Base-by-base conservation (phyloP, 2,113 vertebrate genomes). In the Sciurus niger region DNA sequence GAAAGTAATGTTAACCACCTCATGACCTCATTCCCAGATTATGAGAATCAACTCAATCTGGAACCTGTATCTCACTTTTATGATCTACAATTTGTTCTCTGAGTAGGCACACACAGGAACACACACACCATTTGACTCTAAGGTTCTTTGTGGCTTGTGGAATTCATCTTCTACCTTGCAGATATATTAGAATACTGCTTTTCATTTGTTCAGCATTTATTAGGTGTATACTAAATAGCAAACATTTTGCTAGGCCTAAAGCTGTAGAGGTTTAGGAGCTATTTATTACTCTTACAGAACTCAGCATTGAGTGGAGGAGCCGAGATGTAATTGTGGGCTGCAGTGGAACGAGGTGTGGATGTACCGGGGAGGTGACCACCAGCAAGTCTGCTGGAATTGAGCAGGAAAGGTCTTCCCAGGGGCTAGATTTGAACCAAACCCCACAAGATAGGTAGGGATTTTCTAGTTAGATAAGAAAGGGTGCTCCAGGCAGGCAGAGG, bases 61-160 rank as follows among this genome's bases (percentile, higher is more conserved):
- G 43, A 76, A 17, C 32, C 34, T 74, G 43, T n/a, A 63, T 8
- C 68, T 72, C 28, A 16, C 32, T 51, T 58, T 60, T 37, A 84
- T 11, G 51, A 25, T 12, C 58, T 10, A 40, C 8, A 78, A 4
- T 46, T 65, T 4, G 17, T 53, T 74, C 37, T 40, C 10, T 46
- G 25, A 37, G 13, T 53, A 13, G 22, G 1, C 34, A 10, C 7
- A 2, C 20, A 13, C 18, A 48, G 1, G 3, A 8, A 30, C 55
- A n/a, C 12, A 46, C 17, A 46, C 17, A 22, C 14, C 51, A 1
- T 77, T 72, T 63, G 24, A 72, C 84, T 51, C 0, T 12, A 83
- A 58, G 40, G 34, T 37, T 34, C 34, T 18, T 10, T 73, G 51
- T 70, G 48, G 30, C 48, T 82, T 4, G 0, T 85, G 60, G 34